These are phyloP conservation scores for Pogonomyrmex barbatus DNA, from an alignment of 1,140 invertebrate genomes.

Conservation along the genomic window DNA sequence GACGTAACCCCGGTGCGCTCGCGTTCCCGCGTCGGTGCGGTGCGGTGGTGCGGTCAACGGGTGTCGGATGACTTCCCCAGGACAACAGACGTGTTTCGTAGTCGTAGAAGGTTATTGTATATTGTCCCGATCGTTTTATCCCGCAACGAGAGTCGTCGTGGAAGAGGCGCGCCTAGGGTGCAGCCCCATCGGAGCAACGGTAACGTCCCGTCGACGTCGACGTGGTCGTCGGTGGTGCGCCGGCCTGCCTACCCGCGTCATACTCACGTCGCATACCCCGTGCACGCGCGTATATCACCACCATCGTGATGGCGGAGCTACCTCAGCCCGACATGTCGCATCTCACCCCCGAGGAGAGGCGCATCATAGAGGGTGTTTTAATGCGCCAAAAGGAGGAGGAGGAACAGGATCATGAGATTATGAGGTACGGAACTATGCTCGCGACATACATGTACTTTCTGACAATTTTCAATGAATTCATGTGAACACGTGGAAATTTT, in stretches of 20 bases:
- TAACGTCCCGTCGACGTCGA: slow-evolving; percentile 66
- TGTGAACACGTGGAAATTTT: not conserved
- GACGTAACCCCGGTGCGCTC: slow-evolving; percentile 62
- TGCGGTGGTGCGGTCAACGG: slow-evolving; percentile 73
- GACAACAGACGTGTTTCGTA: slow-evolving; percentile 77
- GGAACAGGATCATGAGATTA: slow-evolving; percentile 96
- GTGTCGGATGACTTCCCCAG: slow-evolving; percentile 83
- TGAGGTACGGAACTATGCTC: slow-evolving; percentile 89
- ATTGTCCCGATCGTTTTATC: slow-evolving; percentile 66
- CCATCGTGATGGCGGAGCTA: slow-evolving; percentile 91
- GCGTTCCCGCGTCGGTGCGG: slow-evolving; percentile 62
- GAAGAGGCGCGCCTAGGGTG: slow-evolving; percentile 44
- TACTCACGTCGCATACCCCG: slow-evolving; percentile 65
- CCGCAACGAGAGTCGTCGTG: slow-evolving; percentile 65
- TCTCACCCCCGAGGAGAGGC: slow-evolving; percentile 98
- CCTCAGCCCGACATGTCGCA: slow-evolving; percentile 96
- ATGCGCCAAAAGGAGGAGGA: slow-evolving; percentile 98
- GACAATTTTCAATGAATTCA: not conserved
- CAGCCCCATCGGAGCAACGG: slow-evolving; percentile 58
- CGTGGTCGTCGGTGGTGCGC: slow-evolving; percentile 73
- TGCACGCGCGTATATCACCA: slow-evolving; percentile 69
- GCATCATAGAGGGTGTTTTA: slow-evolving; percentile 98
- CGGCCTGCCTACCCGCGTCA: slow-evolving; percentile 68
- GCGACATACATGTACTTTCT: not conserved
- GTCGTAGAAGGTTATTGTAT: slow-evolving; percentile 78